Conservation (phyloP, 2,797 vertebrate species). For the Phataginus tetradactyla region DNA sequence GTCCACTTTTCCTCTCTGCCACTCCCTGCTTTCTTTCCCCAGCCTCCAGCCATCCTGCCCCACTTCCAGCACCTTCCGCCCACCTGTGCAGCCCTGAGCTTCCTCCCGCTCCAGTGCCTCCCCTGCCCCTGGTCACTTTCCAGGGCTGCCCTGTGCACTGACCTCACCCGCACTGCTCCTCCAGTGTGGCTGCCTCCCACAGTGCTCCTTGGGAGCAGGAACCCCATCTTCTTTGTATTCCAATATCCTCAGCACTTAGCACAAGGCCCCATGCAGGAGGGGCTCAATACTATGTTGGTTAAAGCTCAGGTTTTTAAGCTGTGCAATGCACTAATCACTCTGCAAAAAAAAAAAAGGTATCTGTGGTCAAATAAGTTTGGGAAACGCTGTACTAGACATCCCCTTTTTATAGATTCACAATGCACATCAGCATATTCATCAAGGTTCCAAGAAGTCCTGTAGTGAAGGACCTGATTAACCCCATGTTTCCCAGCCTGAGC, state of each 20-base stretch:
- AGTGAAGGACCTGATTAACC: slow-evolving; percentile 46
- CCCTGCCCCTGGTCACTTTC: not conserved
- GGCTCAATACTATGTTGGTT: not conserved
- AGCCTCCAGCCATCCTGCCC: not conserved
- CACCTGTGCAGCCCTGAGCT: not conserved
- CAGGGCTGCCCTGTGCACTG: not conserved
- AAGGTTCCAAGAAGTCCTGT: slow-evolving; percentile 59
- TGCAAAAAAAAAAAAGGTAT: slow-evolving; percentile 15
- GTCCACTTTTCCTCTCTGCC: not conserved
- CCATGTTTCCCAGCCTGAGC: not conserved
- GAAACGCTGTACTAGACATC: not conserved
- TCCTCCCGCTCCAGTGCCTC: not conserved
- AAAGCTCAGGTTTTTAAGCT: not conserved
- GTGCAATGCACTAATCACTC: not conserved
- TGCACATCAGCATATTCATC: slow-evolving; percentile 24
- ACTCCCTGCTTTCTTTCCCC: not conserved
- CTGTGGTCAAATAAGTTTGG: slow-evolving; percentile 70
- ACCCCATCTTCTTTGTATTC: not conserved
- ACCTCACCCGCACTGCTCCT: not conserved
- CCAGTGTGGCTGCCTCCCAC: not conserved
- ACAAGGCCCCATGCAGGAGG: not conserved
- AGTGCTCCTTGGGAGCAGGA: not conserved
- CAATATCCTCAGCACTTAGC: not conserved
- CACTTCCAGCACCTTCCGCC: not conserved
- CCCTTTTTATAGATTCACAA: slow-evolving; percentile 73